Evolutionary conservation across 2,797 vertebrate genomes (phyloP).

Genomic region (Morelia viridis): DNA sequence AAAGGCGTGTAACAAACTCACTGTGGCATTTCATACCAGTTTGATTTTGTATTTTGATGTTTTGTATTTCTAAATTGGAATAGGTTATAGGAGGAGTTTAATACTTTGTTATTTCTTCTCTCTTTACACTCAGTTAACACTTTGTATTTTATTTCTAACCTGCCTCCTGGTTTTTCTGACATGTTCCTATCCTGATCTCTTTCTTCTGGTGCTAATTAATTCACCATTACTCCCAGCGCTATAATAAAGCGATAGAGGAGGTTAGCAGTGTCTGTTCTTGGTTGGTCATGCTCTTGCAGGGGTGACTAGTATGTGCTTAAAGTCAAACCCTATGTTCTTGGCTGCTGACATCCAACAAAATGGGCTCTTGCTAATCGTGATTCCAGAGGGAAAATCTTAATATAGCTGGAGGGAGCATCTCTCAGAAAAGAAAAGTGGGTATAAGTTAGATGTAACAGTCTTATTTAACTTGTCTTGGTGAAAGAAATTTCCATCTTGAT

Average conservation of each 20-base stretch:
- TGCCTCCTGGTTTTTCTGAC: conserved; percentile 75
- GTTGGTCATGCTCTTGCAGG: conserved; percentile 65
- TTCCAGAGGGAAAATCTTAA: background rate
- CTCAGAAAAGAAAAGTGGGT: background rate
- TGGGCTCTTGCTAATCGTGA: background rate
- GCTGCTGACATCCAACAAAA: conserved; percentile 53
- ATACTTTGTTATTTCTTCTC: conserved; percentile 63
- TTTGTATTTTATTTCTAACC: conserved; percentile 76
- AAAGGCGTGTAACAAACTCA: conserved; percentile 48
- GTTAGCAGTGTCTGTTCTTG: conserved; percentile 84
- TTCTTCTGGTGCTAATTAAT: conserved; percentile 78
- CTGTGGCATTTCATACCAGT: conserved; percentile 43
- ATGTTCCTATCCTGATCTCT: conserved; percentile 76
- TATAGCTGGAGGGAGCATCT: background rate
- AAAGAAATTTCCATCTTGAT: conserved; percentile 25
- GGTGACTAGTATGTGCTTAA: conserved; percentile 64
- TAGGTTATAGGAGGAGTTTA: conserved; percentile 33
- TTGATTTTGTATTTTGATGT: conserved; percentile 46
- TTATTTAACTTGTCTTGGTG: conserved; percentile 40
- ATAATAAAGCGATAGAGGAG: conserved; percentile 98
- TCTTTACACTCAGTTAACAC: conserved; percentile 69
- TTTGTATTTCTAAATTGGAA: conserved; percentile 51
- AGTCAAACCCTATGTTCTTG: conserved; percentile 42
- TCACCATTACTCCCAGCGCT: conserved; percentile 87
- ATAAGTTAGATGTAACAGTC: conserved; percentile 1